Conservation (phyloP, 2,113 vertebrate species). For the Chrysochloris asiatica region DNA sequence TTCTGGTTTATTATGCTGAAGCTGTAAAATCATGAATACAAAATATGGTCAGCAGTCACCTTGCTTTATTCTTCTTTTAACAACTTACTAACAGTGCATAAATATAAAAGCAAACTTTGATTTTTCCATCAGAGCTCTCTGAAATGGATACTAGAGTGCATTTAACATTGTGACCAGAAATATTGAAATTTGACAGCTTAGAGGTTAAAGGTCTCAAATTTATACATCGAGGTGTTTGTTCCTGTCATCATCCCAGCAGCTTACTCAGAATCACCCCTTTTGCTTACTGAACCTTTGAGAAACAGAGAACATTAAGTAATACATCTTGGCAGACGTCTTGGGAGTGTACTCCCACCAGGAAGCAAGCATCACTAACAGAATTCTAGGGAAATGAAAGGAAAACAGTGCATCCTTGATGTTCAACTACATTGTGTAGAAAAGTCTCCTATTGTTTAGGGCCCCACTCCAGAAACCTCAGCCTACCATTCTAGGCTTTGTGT, state of each 20-base stretch:
- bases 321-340: constrained; percentile 80
- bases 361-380: constrained; percentile 48
- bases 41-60: constrained; percentile 78
- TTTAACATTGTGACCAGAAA: constrained; percentile 87
- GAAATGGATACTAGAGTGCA: constrained; percentile 80
- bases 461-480: not conserved
- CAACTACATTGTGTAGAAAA: not conserved
- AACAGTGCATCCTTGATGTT: not conserved
- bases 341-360: constrained; percentile 76
- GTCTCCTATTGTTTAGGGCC: not conserved
- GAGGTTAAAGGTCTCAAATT: constrained; percentile 86
- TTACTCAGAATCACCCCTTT: constrained; percentile 83
- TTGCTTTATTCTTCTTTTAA: constrained; percentile 83
- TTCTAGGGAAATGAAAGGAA: not conserved
- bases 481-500: not conserved
- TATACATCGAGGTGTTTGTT: constrained; percentile 86
- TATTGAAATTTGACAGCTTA: constrained; percentile 87
- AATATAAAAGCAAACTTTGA: constrained; percentile 84
- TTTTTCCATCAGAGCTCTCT: constrained; percentile 82
- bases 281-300: constrained; percentile 88
- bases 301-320: constrained; percentile 84
- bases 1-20: constrained; percentile 77
- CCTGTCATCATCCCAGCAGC: constrained; percentile 80
- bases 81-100: constrained; percentile 81
- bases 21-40: constrained; percentile 78